A percentile compares a stretch with the other conserved stretches of the same genome.
Evolutionary conservation across 2,888 invertebrate species (phyloP).

Genomic region (Dynastes tityus): DNA sequence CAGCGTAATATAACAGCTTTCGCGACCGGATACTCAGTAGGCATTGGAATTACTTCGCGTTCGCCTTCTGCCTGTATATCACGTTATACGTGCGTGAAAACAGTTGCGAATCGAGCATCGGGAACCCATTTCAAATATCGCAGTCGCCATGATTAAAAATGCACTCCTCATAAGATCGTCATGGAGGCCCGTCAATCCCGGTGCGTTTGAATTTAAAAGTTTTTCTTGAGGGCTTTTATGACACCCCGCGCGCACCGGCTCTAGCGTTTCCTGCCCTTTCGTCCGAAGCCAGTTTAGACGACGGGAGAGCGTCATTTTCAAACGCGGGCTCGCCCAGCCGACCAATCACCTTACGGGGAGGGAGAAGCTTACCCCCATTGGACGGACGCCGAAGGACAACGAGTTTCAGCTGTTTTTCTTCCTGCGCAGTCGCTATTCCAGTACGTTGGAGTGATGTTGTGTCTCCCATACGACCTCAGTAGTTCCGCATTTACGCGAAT

Average conservation of each 20-base stretch:
- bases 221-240: constrained; percentile 53
- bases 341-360: constrained; percentile 65
- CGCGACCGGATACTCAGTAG: constrained; percentile 24
- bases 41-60: constrained; percentile 39
- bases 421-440: constrained; percentile 60
- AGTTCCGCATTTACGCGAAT: constrained; percentile 37
- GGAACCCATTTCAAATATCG: constrained; percentile 45
- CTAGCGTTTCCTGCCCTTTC: constrained; percentile 50
- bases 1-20: background rate
- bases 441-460: constrained; percentile 52
- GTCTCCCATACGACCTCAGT: constrained; percentile 53
- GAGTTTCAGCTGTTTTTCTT: constrained; percentile 59
- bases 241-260: constrained; percentile 47
- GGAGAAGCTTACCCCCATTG: constrained; percentile 64
- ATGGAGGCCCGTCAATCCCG: constrained; percentile 65
- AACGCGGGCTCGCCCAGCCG: constrained; percentile 53
- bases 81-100: constrained; percentile 2
- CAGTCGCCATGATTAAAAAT: constrained; percentile 49
- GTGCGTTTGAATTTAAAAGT: constrained; percentile 57
- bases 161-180: constrained; percentile 50
- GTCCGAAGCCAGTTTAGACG: constrained; percentile 53
- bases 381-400: constrained; percentile 66
- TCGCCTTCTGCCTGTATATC: background rate
- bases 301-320: constrained; percentile 61
- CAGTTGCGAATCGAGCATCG: constrained; percentile 42